phyloP scores from a whole-genome alignment of 2,888 invertebrate genomes.

The Tachina lurida region DNA sequence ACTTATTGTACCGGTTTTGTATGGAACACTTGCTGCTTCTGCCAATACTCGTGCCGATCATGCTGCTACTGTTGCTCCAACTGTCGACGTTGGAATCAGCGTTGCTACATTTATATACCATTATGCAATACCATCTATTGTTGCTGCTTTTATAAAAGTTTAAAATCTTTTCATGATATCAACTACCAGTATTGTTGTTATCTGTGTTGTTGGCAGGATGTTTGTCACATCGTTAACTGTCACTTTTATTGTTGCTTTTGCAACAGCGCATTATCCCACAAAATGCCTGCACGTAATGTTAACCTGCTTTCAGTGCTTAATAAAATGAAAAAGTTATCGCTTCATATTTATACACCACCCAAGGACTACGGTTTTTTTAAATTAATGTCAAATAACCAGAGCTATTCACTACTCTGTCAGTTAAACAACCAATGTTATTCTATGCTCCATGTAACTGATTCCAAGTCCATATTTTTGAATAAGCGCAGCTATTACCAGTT shows the following conservation, averaged over 20 bases:
- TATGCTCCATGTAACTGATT: not conserved
- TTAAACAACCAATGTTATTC: constrained; percentile 1
- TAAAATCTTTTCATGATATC: constrained; percentile 36
- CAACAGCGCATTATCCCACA: not conserved
- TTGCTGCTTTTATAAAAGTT: constrained; percentile 53
- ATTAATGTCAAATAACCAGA: constrained; percentile 23
- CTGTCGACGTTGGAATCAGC: constrained; percentile 34
- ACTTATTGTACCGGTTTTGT: constrained; percentile 17
- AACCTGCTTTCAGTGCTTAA: constrained; percentile 10
- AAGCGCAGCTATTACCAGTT: constrained; percentile 17
- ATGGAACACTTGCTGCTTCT: constrained; percentile 39
- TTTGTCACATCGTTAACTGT: constrained; percentile 15
- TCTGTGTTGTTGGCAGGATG: constrained; percentile 52
- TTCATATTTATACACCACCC: not conserved
- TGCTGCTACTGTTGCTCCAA: constrained; percentile 41
- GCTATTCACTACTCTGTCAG: not conserved
- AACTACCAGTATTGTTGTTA: constrained; percentile 34
- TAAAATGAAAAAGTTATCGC: constrained; percentile 3
- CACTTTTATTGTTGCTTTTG: constrained; percentile 33
- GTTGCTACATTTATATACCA: constrained; percentile 23
- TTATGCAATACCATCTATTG: constrained; percentile 44
- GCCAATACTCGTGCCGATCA: constrained; percentile 30
- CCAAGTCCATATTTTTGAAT: not conserved
- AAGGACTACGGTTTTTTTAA: constrained; percentile 10
- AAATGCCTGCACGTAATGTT: not conserved